Evolutionary conservation across 2,113 vertebrate genomes (phyloP), one percentile per base, ranked within the genome.

Genomic region (Aplodontia rufa): DNA sequence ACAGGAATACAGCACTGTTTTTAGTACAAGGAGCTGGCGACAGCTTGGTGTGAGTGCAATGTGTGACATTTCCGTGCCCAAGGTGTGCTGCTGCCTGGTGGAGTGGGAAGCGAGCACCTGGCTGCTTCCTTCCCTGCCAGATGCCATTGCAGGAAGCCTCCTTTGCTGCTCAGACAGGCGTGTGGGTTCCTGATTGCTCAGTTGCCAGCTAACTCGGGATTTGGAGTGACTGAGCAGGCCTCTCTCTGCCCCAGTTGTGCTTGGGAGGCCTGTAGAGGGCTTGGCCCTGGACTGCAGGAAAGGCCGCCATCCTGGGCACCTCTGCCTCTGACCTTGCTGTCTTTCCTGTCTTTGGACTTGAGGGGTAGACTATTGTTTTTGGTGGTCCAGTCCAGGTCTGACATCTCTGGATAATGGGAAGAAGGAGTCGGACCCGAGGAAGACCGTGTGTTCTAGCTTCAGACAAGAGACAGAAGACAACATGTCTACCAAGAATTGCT

Each of bases 21-120:
- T 97, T 94, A 97, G 97, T 72, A 80, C 85, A 22, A 84, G 95
- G 92, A 80, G 72, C n/a, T 0, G 1, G 83, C n/a, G 45, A 90
- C 96, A 96, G 89, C 95, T 95, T 94, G 96, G 91, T 24, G 11
- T 93, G 28, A 66, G 93, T 16, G 0, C 1, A 1, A 24, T 14
- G 30, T 14, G 4, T 93, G 97, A 92, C 93, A 79, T 95, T 97
- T 94, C 91, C 1, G 1, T 19, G 91, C 60, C 64, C 81, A 68
- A 97, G 97, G 97, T 97, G 90, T 75, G 76, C 72, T 42, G 94
- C 94, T 26, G 90, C 92, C 75, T 95, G 86, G 78, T 40, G 86
- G 93, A 58, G 79, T 58, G 88, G 66, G 58, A 72, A 35, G 47
- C 6, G 4, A 55, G 89, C 96, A 88, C 93, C 97, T 97, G 97